A percentile compares a stretch with the other conserved stretches of the same genome.
phyloP scores from a whole-genome alignment of 2,113 vertebrate species.

The Bufo gargarizans region DNA sequence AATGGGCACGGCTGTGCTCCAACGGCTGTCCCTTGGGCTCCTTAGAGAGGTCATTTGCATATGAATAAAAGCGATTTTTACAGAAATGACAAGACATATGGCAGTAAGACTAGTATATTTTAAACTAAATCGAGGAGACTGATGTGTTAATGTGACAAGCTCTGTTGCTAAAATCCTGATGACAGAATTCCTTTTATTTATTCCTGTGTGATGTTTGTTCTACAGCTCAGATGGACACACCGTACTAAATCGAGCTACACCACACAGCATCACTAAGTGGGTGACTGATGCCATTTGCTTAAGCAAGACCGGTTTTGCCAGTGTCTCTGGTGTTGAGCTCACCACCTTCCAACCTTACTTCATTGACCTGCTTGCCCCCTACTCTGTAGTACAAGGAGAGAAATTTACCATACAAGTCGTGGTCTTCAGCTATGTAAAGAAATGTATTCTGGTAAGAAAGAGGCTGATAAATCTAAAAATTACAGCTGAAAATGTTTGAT shows the following conservation, averaged over 20 bases:
- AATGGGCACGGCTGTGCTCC: no score
- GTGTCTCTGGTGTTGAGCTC: constrained; percentile 70
- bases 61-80: no score
- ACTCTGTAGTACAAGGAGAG: constrained; percentile 82
- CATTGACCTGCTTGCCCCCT: constrained; percentile 80
- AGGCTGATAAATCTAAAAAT: no score
- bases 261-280: constrained; percentile 84
- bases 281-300: constrained; percentile 82
- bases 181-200: no score
- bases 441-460: constrained; percentile 65
- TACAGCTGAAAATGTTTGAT: no score
- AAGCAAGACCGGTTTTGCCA: constrained; percentile 76
- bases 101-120: no score
- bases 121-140: no score
- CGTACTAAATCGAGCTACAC: constrained; percentile 70
- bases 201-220: neutral
- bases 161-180: no score
- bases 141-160: no score
- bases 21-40: no score
- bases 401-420: constrained; percentile 80
- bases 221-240: constrained; percentile 64
- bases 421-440: constrained; percentile 76
- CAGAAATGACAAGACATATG: no score
- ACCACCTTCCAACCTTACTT: constrained; percentile 83
- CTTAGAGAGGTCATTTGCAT: no score